Conservation (phyloP, 2,888 invertebrate genomes). For the Exephanes ischioxanthus region DNA sequence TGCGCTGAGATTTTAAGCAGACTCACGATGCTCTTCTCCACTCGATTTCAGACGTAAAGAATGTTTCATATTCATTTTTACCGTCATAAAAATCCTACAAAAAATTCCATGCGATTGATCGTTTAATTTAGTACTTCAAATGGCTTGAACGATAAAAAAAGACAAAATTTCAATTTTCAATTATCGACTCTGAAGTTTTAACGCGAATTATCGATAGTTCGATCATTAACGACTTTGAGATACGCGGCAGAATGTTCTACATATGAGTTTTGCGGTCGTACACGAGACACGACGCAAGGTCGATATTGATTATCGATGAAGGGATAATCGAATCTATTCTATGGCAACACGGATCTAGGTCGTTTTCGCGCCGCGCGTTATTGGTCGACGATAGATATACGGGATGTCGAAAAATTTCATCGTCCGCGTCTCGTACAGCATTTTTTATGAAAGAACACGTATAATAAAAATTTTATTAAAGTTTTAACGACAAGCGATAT, state of each 20-base stretch:
- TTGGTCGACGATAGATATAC: slow-evolving; percentile 30
- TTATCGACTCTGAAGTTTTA: not conserved
- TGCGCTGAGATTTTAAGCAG: not conserved
- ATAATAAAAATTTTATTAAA: not conserved
- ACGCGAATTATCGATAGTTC: slow-evolving; percentile 9
- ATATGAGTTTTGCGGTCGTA: not conserved
- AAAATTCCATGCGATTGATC: not conserved
- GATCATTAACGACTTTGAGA: slow-evolving; percentile 12
- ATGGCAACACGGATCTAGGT: slow-evolving; percentile 50
- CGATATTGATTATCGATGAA: slow-evolving; percentile 51
- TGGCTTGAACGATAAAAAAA: not conserved
- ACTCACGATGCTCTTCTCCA: not conserved
- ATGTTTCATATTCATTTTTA: not conserved
- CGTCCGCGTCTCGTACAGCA: not conserved
- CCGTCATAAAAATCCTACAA: not conserved
- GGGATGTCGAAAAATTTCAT: not conserved
- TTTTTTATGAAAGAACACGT: not conserved
- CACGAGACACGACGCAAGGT: slow-evolving; percentile 25
- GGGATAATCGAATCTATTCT: slow-evolving; percentile 51
- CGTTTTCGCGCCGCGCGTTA: slow-evolving; percentile 52
- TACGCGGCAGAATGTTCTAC: not conserved
- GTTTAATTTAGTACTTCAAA: not conserved
- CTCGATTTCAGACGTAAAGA: not conserved
- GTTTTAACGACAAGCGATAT: not conserved
- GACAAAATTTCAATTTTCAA: not conserved